Evolutionary conservation across 2,797 vertebrate genomes (phyloP), one percentile per base, ranked within the genome.

Genomic region (Stomatorhinus walkeri): DNA sequence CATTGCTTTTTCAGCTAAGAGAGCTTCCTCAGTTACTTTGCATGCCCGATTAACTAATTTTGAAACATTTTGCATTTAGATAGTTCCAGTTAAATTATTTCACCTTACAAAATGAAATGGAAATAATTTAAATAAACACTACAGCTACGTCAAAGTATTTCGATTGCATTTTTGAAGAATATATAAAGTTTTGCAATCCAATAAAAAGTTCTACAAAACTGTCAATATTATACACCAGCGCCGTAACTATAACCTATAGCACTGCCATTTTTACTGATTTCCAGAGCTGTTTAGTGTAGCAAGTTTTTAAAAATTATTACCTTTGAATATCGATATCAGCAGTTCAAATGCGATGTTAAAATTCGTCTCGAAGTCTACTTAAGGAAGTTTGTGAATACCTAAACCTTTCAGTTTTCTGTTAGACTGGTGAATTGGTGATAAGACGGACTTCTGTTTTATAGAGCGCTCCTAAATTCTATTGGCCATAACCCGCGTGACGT

Each of bases 401-500:
- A 88, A 16, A 40, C 5, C 56, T 54, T 76, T 43, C 8, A 49
- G 36, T 89, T 87, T 59, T 68, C 87, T 87, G 64, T 32, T 88
- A 49, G 43, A 91, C 10, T 88, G 91, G 89, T 93, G 90, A 88
- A 90, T 81, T 91, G 92, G 91, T 90, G 89, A 85, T 88, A 91
- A 92, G 92, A 91, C 91, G 92, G 90, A 89, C 90, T 91, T 90
- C 76, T 91, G 90, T 91, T 96, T 95, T 96, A 96, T 96, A 96
- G 91, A 88, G 93, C 90, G 91, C 91, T 91, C 87, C 90, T 76
- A 89, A 86, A 68, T 88, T 91, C 91, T 89, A 96, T 96, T 95
- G 95, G 96, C 90, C 93, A 92, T 64, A 83, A 79, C 14, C 76
- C 36, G n/a, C 89, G 87, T 95, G 94, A 95, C 93, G 93, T 94